Evolutionary conservation across 92 coral and sea anemone species (phyloP), one percentile per base, ranked within the genome.

Genomic region (Parazoanthus darwini): DNA sequence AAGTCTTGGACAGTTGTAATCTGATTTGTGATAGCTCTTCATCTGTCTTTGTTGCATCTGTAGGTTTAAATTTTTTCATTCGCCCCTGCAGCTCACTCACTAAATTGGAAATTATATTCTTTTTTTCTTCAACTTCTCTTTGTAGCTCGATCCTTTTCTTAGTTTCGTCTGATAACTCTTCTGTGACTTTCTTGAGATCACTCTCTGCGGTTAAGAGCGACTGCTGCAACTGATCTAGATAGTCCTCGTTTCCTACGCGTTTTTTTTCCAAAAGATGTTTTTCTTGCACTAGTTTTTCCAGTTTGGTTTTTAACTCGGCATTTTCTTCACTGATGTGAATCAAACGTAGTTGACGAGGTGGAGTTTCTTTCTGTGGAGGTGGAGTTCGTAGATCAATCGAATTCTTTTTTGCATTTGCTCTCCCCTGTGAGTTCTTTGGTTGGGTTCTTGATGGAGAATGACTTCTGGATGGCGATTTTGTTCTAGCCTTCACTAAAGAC

Each of bases 261-360:
- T 91, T 91, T 66, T 93, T 89, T 65, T 93, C 98, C 85, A 91
- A 70, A 6, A 91, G 70, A 39, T 78, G 82, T 77, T 91, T 93
- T 25, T 95, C 94, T 70, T 93, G 93, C 25, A 89, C 42, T 36
- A 92, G 50, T 68, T 88, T 90, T 37, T 91, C 94, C 8, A 93
- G 86, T 77, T 85, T 90, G 4, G 92, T 92, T 79, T 90, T 92
- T 0, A 95, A 85, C 58, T 95, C 98, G 2, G 98, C 92, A 59
- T 91, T 95, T 75, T 95, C 98, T 82, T 95, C 98, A 11, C 92
- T 65, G 36, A 95, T 90, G 75, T 92, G 89, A 70, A 95, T 92
- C 18, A 93, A 84, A 44, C 94, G 96, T 79, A 91, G 80, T 74
- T 95, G 94, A n/a, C 92, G 90, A 46, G 87, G 23, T 42, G 91